Evolutionary conservation across 2,113 vertebrate species (phyloP).

Genomic region (Prunella fulvescens): DNA sequence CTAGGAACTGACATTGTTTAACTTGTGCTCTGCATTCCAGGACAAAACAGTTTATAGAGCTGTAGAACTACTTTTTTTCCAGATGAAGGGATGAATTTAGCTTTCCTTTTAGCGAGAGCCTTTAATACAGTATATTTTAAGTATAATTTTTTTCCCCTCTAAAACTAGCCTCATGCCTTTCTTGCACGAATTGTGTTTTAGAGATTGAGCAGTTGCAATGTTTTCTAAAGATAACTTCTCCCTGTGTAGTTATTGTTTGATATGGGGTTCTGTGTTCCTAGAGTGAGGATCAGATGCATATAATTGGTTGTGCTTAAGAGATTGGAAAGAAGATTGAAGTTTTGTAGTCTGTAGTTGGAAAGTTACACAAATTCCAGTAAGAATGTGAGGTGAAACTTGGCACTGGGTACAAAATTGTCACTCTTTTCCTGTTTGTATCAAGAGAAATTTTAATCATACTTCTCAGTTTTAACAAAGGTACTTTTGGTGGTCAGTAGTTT

Average conservation of each 20-base stretch:
- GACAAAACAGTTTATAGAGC: constrained; percentile 42
- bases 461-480: background rate
- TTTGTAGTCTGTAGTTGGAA: background rate
- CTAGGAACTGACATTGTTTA: constrained; percentile 54
- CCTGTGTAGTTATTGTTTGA: background rate
- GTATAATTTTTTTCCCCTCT: background rate
- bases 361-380: background rate
- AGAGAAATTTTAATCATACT: background rate
- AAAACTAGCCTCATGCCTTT: background rate
- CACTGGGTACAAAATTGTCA: background rate
- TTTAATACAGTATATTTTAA: background rate
- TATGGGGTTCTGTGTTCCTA: background rate
- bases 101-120: background rate
- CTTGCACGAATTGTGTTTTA: background rate
- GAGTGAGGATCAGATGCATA: background rate
- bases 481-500: background rate
- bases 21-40: constrained; percentile 55
- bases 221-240: background rate
- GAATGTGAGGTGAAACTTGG: background rate
- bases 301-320: background rate
- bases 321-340: background rate
- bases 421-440: background rate
- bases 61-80: background rate
- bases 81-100: background rate
- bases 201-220: background rate